Evolutionary conservation across 2,113 vertebrate genomes (phyloP).

Genomic region (Saguinus midas): DNA sequence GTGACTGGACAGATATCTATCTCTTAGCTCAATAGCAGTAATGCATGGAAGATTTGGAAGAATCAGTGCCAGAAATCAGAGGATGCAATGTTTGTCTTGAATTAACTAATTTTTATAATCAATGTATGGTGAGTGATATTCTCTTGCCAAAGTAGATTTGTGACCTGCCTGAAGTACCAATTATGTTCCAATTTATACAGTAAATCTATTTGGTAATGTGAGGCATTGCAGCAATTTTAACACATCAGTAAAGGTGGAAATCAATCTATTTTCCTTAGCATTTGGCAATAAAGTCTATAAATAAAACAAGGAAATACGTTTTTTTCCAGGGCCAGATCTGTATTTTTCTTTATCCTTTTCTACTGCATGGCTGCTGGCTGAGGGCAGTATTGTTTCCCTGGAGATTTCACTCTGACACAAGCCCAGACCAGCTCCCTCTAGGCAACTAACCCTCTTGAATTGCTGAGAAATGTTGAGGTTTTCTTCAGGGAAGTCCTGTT

Average conservation of each 20-base stretch:
- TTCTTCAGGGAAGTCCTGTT: neutral
- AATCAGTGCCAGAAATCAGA: constrained; percentile 76
- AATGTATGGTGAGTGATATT: constrained; percentile 79
- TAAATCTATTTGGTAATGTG: constrained; percentile 80
- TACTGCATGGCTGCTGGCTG: neutral
- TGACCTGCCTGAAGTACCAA: constrained; percentile 81
- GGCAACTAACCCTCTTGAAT: neutral
- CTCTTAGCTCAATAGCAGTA: constrained; percentile 67
- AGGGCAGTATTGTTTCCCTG: neutral
- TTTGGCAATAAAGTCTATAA: constrained; percentile 71
- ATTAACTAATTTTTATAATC: constrained; percentile 86
- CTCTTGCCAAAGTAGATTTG: constrained; percentile 81
- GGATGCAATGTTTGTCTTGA: constrained; percentile 81
- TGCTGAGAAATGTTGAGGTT: neutral
- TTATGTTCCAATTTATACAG: constrained; percentile 80
- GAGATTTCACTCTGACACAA: neutral
- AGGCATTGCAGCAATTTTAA: constrained; percentile 80
- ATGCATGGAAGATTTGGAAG: constrained; percentile 68
- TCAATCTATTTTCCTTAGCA: constrained; percentile 72
- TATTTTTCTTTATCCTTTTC: constrained; percentile 4
- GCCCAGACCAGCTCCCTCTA: neutral
- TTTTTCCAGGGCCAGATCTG: neutral
- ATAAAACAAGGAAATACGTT: constrained; percentile 65
- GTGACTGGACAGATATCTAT: constrained; percentile 68
- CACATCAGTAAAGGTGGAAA: constrained; percentile 78